Evolutionary conservation across 2,113 vertebrate species (phyloP).

Genomic region (Corythornis vintsioides): DNA sequence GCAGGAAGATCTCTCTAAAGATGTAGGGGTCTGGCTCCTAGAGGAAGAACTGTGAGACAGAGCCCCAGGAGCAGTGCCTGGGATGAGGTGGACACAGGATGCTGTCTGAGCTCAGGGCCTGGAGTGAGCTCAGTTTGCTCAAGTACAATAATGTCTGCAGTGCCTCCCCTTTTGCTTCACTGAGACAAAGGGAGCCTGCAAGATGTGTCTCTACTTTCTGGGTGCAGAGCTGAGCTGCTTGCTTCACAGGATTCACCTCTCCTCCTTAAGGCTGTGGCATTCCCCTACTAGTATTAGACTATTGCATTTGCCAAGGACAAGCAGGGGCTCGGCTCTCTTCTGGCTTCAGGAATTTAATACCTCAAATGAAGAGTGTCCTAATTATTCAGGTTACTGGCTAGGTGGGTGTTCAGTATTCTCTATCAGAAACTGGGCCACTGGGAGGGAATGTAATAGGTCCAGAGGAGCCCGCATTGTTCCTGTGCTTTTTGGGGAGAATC

Average conservation of each 20-base stretch:
- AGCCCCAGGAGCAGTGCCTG: neutral
- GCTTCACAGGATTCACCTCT: neutral
- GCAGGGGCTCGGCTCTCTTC: neutral
- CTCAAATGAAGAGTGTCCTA: neutral
- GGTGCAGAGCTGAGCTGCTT: neutral
- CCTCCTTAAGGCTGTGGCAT: neutral
- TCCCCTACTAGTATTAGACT: neutral
- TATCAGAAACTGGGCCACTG: neutral
- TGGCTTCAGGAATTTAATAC: neutral
- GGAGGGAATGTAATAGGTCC: neutral
- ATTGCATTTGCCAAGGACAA: neutral
- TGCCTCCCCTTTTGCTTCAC: neutral
- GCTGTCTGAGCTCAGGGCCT: neutral
- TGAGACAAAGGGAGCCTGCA: neutral
- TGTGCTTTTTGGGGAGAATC: no score
- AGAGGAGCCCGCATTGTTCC: no score
- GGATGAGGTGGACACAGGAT: neutral
- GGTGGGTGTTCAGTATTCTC: neutral
- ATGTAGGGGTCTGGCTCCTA: neutral
- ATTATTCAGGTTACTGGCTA: neutral
- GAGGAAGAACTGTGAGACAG: neutral
- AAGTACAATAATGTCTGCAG: neutral
- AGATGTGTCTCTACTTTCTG: neutral
- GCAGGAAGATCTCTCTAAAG: neutral
- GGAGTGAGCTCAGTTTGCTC: neutral